Conservation (phyloP, 2,797 vertebrate species). For the Arremon brunneinucha region DNA sequence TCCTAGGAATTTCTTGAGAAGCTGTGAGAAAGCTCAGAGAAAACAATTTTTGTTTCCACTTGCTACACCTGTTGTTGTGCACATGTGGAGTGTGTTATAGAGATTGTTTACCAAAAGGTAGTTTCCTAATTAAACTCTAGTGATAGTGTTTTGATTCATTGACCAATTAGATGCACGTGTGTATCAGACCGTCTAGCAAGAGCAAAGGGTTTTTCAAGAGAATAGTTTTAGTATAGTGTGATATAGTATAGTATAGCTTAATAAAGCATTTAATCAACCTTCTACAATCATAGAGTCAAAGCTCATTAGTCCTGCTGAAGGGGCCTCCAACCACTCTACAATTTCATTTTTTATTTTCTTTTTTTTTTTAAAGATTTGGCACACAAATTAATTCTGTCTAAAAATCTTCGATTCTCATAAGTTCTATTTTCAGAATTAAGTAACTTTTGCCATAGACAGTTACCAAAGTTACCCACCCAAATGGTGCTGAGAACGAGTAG, state of each 20-base stretch:
- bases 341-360: not conserved
- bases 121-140: not conserved
- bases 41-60: not conserved
- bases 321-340: not conserved
- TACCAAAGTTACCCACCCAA: not conserved
- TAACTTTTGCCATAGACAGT: not conserved
- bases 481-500: not conserved
- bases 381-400: slow-evolving; percentile 1
- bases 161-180: not conserved
- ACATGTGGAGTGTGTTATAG: not conserved
- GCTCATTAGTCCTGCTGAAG: not conserved
- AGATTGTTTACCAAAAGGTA: not conserved
- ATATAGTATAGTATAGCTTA: not conserved
- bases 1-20: not conserved
- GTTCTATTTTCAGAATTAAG: not conserved
- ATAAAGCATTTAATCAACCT: not conserved
- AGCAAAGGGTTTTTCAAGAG: not conserved
- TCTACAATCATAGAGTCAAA: not conserved
- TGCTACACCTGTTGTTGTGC: not conserved
- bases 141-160: not conserved
- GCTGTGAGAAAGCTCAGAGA: not conserved
- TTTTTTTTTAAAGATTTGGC: not conserved
- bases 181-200: not conserved
- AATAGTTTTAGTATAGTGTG: not conserved
- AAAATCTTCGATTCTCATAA: not conserved